Evolutionary conservation across 2,113 vertebrate genomes (phyloP), one percentile per base, ranked within the genome.

Genomic region (Cnemophilus loriae): DNA sequence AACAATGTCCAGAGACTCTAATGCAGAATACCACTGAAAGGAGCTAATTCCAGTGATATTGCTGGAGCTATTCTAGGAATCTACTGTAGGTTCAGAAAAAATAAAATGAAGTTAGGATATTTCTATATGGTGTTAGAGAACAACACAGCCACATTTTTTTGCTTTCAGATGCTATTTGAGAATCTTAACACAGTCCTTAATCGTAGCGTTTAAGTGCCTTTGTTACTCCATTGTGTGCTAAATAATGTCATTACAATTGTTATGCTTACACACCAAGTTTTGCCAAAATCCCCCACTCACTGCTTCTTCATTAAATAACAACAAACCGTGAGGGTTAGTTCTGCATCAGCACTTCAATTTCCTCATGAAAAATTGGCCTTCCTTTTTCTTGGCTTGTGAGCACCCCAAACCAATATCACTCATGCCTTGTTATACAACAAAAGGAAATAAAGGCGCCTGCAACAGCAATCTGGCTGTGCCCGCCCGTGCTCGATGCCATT

Each of bases 301-400:
- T 89, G 77, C 64, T 96, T 91, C 94, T 97, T 97, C 86, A 95
- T 95, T 97, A 97, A 97, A 95, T 71, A 96, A 92, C 92, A 96
- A 71, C 94, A 93, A 97, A 95, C 87, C 59, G 57, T 77, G 76
- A 96, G 83, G 78, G 87, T 95, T 97, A 97, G 91, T 96, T 97
- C 95, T 97, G 92, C 95, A 96, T 94, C 95, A 95, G 71, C 89
- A 93, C 93, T 95, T 96, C 85, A 89, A 95, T 97, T 96, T 97
- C 94, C 95, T 96, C 95, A 88, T 87, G 77, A 96, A 97, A 96
- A 97, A 95, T 61, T 88, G 71, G 84, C 67, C 95, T 97, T 93
- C 95, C 70, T 78, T 96, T 96, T 81, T 97, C 95, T 93, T 90
- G 91, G 90, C 92, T 96, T 89, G 39, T 69, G 78, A 97, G 59